These are phyloP conservation scores for Oedothorax gibbosus DNA, from an alignment of 1,140 invertebrate species.

Conservation along the genomic window DNA sequence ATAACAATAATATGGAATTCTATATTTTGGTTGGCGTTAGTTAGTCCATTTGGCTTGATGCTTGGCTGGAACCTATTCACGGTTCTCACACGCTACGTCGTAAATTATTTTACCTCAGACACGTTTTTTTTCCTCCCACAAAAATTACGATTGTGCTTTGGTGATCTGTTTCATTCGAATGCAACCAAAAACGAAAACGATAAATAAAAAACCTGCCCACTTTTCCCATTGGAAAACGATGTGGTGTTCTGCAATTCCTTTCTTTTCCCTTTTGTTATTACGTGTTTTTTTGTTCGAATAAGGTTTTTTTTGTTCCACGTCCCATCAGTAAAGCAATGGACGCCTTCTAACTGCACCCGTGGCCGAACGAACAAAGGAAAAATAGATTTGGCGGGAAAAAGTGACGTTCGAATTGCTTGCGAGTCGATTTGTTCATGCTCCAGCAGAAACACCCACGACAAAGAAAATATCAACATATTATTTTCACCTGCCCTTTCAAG, in stretches of 20 bases:
- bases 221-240: slow-evolving; percentile 38
- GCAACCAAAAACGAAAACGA: not conserved
- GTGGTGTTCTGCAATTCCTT: not conserved
- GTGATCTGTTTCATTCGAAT: slow-evolving; percentile 24
- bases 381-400: slow-evolving; percentile 48
- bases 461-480: not conserved
- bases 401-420: slow-evolving; percentile 24
- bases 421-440: slow-evolving; percentile 34
- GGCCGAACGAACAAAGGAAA: slow-evolving; percentile 34
- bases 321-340: slow-evolving; percentile 45
- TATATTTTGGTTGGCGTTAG: too few species aligned
- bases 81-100: slow-evolving; percentile 24
- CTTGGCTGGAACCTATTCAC: not conserved
- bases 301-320: slow-evolving; percentile 26
- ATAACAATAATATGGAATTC: too few species aligned
- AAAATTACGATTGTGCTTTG: slow-evolving; percentile 29
- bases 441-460: slow-evolving; percentile 4
- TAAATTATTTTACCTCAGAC: slow-evolving; percentile 33
- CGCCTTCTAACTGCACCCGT: slow-evolving; percentile 46
- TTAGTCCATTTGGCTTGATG: too few species aligned
- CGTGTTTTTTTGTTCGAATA: slow-evolving; percentile 24
- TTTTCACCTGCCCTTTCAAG: too few species aligned
- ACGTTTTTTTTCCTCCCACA: slow-evolving; percentile 12
- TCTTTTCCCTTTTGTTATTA: slow-evolving; percentile 6
- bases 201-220: slow-evolving; percentile 32